A percentile compares a stretch with the other conserved stretches of the same genome.
These are phyloP conservation scores for Chondrosia reniformis DNA, from an alignment of 37 sponge, comb jelly and placozoan species.

Conservation along the genomic window DNA sequence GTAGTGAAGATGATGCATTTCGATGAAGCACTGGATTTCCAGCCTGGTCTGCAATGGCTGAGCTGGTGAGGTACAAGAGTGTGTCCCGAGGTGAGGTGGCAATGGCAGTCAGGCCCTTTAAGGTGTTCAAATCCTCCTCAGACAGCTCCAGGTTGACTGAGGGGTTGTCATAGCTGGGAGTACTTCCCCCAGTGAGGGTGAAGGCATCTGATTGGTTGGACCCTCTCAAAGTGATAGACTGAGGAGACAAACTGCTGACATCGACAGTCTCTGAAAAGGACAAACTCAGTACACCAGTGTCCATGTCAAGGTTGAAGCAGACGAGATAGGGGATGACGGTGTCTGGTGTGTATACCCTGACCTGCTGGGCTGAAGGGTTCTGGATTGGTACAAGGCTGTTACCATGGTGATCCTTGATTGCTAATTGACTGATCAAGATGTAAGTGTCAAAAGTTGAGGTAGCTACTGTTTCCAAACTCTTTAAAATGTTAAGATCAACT, in stretches of 20 bases:
- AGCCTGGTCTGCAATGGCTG: conserved; percentile 52
- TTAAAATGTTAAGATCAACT: conserved; percentile 78
- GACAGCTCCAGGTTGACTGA: conserved; percentile 47
- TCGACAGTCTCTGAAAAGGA: conserved; percentile 86
- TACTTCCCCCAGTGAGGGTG: conserved; percentile 63
- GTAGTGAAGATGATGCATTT: neutral
- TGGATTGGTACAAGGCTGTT: conserved; percentile 25
- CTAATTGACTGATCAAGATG: conserved; percentile 38
- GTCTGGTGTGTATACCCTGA: conserved; percentile 64
- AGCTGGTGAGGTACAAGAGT: conserved; percentile 40
- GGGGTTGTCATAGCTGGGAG: conserved; percentile 74
- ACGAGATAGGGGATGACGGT: conserved; percentile 36
- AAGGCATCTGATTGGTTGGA: conserved; percentile 25
- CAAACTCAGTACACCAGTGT: conserved; percentile 51
- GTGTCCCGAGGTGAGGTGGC: conserved; percentile 33
- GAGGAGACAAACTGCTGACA: conserved; percentile 34
- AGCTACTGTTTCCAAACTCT: conserved; percentile 80
- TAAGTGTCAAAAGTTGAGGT: conserved; percentile 66
- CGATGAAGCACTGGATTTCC: conserved; percentile 57
- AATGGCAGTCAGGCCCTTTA: conserved; percentile 62
- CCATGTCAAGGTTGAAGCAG: conserved; percentile 64
- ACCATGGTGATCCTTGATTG: conserved; percentile 31
- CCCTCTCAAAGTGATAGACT: conserved; percentile 68
- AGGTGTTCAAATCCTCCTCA: conserved; percentile 54
- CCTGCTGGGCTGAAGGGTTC: conserved; percentile 32